Conservation (phyloP, 92 coral and sea anemone genomes). For the Virgularia gustaviana region DNA sequence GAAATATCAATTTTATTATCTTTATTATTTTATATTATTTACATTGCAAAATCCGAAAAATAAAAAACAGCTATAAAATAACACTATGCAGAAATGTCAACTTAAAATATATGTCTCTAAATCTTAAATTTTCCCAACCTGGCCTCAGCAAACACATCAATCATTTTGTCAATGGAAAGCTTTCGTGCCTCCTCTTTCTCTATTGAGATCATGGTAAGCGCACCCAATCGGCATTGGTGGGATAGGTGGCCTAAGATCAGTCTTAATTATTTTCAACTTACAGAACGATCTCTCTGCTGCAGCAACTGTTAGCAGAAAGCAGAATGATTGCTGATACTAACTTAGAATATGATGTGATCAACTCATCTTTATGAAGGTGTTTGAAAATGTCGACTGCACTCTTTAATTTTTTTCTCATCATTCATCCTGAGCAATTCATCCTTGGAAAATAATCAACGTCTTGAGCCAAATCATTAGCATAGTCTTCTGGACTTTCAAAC, state of each 20-base stretch:
- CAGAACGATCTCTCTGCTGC: constrained; percentile 13
- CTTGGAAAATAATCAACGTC: neutral
- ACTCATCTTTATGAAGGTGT: constrained; percentile 5
- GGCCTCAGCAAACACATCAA: constrained; percentile 9
- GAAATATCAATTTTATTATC: too few species aligned
- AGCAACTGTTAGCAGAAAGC: constrained; percentile 16
- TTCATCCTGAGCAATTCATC: constrained; percentile 16
- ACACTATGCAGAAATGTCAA: too few species aligned
- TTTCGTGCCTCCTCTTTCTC: constrained; percentile 1
- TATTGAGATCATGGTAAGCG: constrained; percentile 5
- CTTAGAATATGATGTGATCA: constrained; percentile 19
- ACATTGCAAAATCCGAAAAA: too few species aligned
- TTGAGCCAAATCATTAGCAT: constrained; percentile 12
- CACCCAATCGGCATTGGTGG: constrained; percentile 4
- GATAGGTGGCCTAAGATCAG: neutral
- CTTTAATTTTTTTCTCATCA: neutral
- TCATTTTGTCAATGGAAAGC: constrained; percentile 15
- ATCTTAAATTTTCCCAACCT: constrained; percentile 4
- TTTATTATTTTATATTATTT: too few species aligned
- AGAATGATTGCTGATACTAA: constrained; percentile 11
- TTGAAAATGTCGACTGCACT: neutral
- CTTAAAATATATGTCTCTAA: neutral
- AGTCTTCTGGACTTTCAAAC: constrained; percentile 8
- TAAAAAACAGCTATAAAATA: too few species aligned
- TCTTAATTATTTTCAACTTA: constrained; percentile 4